phyloP scores from a whole-genome alignment of 2,113 vertebrate genomes.

The Phylloscopus trochilus region DNA sequence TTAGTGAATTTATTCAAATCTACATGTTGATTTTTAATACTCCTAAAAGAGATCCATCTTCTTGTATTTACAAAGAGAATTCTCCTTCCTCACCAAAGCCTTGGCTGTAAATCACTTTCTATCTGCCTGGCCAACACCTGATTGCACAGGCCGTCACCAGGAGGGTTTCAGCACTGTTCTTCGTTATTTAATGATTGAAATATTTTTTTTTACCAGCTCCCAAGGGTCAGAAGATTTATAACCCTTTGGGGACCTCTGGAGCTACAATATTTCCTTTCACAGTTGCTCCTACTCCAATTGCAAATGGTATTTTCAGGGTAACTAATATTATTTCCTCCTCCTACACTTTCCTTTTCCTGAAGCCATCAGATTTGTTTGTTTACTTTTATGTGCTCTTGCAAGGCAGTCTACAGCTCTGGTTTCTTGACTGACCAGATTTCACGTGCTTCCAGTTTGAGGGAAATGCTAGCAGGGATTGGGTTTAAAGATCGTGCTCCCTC shows the following conservation, averaged over 20 bases:
- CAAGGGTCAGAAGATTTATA: constrained; percentile 37
- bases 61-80: neutral
- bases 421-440: neutral
- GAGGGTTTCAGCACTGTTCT: constrained; percentile 28
- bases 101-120: neutral
- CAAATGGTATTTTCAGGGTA: neutral
- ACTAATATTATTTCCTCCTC: constrained; percentile 33
- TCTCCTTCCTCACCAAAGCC: neutral
- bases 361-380: constrained; percentile 24
- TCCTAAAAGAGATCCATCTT: neutral
- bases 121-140: neutral
- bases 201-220: neutral
- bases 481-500: neutral
- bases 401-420: neutral
- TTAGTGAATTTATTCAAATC: constrained; percentile 11
- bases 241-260: neutral
- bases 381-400: neutral
- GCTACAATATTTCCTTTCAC: constrained; percentile 53
- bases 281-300: neutral
- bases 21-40: constrained; percentile 35
- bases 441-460: neutral
- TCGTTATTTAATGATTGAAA: constrained; percentile 36
- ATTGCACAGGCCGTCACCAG: neutral
- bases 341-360: constrained; percentile 38
- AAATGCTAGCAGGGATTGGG: neutral